These are phyloP conservation scores for Leptinotarsa peninsularis DNA, from an alignment of 2,888 invertebrate genomes.

Conservation along the genomic window DNA sequence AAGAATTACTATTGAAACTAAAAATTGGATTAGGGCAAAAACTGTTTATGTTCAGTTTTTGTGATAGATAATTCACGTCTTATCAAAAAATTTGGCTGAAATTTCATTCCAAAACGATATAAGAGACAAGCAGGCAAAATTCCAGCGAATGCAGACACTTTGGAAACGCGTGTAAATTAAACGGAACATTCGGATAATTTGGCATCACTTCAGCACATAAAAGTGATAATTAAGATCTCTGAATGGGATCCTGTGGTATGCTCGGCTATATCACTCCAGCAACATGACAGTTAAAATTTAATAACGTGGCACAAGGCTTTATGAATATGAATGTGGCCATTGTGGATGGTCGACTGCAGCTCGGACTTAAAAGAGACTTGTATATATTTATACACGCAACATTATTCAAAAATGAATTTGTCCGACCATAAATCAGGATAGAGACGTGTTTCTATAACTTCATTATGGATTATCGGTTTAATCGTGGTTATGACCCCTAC, in stretches of 20 bases:
- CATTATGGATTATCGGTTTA: constrained; percentile 67
- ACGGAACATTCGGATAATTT: constrained; percentile 29
- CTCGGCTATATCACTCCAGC: constrained; percentile 61
- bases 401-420: constrained; percentile 62
- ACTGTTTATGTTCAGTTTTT: too few species aligned
- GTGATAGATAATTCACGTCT: too few species aligned
- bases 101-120: neutral
- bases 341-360: constrained; percentile 51
- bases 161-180: constrained; percentile 1
- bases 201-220: constrained; percentile 37
- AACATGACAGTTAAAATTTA: constrained; percentile 66
- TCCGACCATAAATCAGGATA: constrained; percentile 66
- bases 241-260: constrained; percentile 44
- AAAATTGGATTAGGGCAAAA: too few species aligned
- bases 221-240: constrained; percentile 42
- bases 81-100: too few species aligned
- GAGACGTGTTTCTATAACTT: constrained; percentile 65
- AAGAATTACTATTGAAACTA: too few species aligned
- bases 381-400: constrained; percentile 57
- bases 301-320: constrained; percentile 62
- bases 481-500: constrained; percentile 63
- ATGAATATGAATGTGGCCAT: constrained; percentile 63
- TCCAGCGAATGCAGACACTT: neutral
- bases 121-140: neutral
- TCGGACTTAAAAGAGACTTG: constrained; percentile 38